phyloP scores from a whole-genome alignment of 2,888 invertebrate species.

The Nemurella pictetii region DNA sequence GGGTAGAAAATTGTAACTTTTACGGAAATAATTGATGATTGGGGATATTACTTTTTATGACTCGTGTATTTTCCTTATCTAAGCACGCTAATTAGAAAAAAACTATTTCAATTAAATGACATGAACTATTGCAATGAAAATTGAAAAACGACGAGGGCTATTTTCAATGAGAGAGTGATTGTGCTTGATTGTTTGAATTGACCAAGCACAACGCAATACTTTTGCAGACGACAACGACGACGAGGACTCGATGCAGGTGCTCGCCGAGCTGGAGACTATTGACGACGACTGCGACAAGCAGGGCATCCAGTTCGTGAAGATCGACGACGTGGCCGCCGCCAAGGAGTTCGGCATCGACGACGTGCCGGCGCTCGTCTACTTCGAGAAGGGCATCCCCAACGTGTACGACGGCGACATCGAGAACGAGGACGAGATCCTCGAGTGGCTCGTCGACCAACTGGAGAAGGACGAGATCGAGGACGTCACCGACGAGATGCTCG shows the following conservation, averaged over 20 bases:
- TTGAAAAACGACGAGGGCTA: too few species aligned
- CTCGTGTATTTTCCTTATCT: too few species aligned
- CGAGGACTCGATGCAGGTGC: slow-evolving; percentile 82
- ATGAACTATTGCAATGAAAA: too few species aligned
- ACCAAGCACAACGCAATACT: too few species aligned
- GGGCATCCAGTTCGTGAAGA: slow-evolving; percentile 91
- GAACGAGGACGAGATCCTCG: slow-evolving; percentile 85
- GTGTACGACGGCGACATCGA: slow-evolving; percentile 88
- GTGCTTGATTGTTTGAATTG: slow-evolving; percentile 20
- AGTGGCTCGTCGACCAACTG: slow-evolving; percentile 84
- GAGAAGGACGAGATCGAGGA: slow-evolving; percentile 94
- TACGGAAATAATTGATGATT: too few species aligned
- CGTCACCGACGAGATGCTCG: slow-evolving; percentile 92
- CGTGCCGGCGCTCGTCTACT: slow-evolving; percentile 85
- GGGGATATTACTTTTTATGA: too few species aligned
- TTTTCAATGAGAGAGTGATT: too few species aligned
- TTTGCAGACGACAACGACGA: slow-evolving; percentile 85
- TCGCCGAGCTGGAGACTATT: slow-evolving; percentile 87
- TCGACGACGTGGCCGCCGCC: slow-evolving; percentile 83
- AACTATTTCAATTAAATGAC: too few species aligned
- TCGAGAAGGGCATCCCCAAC: slow-evolving; percentile 90
- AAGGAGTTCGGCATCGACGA: slow-evolving; percentile 84
- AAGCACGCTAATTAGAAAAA: too few species aligned
- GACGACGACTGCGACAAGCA: slow-evolving; percentile 92
- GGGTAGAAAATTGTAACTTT: too few species aligned